Conservation (phyloP, 2,888 invertebrate genomes). For the Calameuta pallipes region DNA sequence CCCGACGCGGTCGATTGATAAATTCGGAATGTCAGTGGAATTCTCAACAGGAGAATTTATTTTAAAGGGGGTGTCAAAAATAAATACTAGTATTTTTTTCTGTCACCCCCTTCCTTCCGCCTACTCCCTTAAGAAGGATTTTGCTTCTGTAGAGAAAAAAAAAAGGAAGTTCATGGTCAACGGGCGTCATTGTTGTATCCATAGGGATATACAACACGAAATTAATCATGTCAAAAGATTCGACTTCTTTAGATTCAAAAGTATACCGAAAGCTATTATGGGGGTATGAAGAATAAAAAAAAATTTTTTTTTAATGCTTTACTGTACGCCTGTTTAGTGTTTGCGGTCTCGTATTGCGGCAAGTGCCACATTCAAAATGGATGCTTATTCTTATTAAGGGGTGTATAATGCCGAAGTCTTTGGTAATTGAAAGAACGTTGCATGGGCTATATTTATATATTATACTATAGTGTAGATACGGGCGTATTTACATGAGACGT, state of each 20-base stretch:
- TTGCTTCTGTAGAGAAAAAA: background rate
- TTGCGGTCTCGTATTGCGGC: background rate
- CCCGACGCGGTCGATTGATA: conserved; percentile 34
- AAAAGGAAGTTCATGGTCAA: background rate
- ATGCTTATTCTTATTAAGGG: background rate
- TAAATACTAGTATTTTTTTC: background rate
- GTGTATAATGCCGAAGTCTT: background rate
- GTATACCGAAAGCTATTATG: background rate
- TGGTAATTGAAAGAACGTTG: background rate
- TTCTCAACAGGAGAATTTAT: background rate
- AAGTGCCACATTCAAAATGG: background rate
- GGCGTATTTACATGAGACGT: conserved; percentile 27
- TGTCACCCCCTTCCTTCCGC: no score
- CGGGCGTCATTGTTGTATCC: background rate
- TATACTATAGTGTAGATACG: conserved; percentile 25
- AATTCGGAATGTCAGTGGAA: conserved; percentile 31
- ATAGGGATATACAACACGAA: background rate
- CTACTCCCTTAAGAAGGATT: background rate
- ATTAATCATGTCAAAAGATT: background rate
- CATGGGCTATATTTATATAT: background rate
- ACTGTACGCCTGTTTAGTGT: background rate
- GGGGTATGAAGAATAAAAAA: background rate
- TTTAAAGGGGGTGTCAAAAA: background rate
- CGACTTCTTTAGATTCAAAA: background rate
- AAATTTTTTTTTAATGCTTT: background rate